Conservation (phyloP, 2,888 invertebrate genomes). For the Lordiphosa fenestrarum region DNA sequence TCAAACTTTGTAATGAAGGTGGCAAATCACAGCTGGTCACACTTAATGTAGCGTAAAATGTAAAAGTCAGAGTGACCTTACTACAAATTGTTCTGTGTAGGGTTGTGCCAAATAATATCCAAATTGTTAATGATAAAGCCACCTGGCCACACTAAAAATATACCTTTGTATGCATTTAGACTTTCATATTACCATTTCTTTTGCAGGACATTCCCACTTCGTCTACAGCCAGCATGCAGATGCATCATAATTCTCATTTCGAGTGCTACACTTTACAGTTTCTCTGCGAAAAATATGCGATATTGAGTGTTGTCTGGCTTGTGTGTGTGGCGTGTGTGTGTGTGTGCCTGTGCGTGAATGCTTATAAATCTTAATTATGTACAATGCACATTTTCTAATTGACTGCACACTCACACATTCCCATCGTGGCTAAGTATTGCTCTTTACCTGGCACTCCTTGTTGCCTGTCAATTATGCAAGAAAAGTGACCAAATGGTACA, state of each 20-base stretch:
- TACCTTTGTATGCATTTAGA: too few relatives aligned
- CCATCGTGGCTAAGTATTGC: slow-evolving; percentile 11
- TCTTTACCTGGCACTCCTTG: slow-evolving; percentile 10
- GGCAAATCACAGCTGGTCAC: too few relatives aligned
- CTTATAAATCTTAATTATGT: slow-evolving; percentile 72
- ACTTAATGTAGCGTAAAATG: too few relatives aligned
- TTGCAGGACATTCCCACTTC: background rate
- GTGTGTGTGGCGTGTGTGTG: slow-evolving; percentile 21
- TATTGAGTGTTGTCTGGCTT: slow-evolving; percentile 30
- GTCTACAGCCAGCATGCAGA: background rate
- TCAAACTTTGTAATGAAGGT: too few relatives aligned
- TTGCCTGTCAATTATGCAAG: slow-evolving; percentile 70
- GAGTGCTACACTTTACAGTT: slow-evolving; percentile 13
- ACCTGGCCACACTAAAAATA: too few relatives aligned
- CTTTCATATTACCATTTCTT: too few relatives aligned
- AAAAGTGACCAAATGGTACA: slow-evolving; percentile 52
- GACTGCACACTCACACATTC: slow-evolving; percentile 39
- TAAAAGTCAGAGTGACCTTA: too few relatives aligned
- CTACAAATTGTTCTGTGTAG: too few relatives aligned
- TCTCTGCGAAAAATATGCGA: slow-evolving; percentile 24
- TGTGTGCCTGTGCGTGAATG: slow-evolving; percentile 34
- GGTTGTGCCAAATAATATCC: too few relatives aligned
- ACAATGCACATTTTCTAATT: slow-evolving; percentile 72
- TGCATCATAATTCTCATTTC: slow-evolving; percentile 1
- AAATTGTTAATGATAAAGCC: too few relatives aligned